A percentile compares a stretch with the other conserved stretches of the same genome.
phyloP scores from a whole-genome alignment of 1,140 invertebrate species.

The Zaprionus kolodkinae region DNA sequence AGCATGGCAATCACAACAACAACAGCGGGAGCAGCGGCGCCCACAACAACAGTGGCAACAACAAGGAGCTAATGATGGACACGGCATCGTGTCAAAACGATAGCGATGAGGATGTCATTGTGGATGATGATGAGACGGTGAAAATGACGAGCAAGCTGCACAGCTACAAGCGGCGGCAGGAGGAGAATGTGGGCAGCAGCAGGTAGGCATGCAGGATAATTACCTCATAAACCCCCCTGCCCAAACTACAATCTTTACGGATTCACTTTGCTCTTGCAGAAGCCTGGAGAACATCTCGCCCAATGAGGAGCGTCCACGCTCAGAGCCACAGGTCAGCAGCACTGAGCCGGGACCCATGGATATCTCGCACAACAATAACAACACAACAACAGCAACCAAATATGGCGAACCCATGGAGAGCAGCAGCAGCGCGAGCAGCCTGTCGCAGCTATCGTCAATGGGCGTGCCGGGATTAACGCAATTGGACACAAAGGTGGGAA shows the following conservation, averaged over 20 bases:
- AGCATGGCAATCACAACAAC: slow-evolving; percentile 56
- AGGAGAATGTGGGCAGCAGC: slow-evolving; percentile 77
- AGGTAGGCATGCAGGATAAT: slow-evolving; percentile 49
- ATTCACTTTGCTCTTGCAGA: slow-evolving; percentile 37
- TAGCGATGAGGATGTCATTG: slow-evolving; percentile 83
- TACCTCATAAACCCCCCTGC: not conserved
- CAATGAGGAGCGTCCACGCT: slow-evolving; percentile 74
- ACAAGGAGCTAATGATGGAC: slow-evolving; percentile 78
- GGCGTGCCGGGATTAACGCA: slow-evolving; percentile 80
- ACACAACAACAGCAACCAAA: slow-evolving; percentile 56
- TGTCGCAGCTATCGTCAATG: slow-evolving; percentile 70
- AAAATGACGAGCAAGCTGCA: slow-evolving; percentile 64
- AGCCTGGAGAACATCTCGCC: slow-evolving; percentile 74
- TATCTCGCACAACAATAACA: slow-evolving; percentile 68
- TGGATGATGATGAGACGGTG: slow-evolving; percentile 79
- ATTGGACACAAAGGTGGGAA: slow-evolving; percentile 84
- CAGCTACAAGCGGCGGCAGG: slow-evolving; percentile 69
- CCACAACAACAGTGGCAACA: slow-evolving; percentile 46
- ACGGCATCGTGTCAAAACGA: slow-evolving; percentile 79
- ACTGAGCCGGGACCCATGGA: slow-evolving; percentile 75
- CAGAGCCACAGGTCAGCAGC: slow-evolving; percentile 81
- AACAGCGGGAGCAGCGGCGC: slow-evolving; percentile 53
- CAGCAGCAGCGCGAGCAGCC: slow-evolving; percentile 31
- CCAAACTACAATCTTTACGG: not conserved
- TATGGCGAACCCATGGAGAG: slow-evolving; percentile 74